phyloP scores from a whole-genome alignment of 2,797 vertebrate genomes.

The Denticeps clupeoides region DNA sequence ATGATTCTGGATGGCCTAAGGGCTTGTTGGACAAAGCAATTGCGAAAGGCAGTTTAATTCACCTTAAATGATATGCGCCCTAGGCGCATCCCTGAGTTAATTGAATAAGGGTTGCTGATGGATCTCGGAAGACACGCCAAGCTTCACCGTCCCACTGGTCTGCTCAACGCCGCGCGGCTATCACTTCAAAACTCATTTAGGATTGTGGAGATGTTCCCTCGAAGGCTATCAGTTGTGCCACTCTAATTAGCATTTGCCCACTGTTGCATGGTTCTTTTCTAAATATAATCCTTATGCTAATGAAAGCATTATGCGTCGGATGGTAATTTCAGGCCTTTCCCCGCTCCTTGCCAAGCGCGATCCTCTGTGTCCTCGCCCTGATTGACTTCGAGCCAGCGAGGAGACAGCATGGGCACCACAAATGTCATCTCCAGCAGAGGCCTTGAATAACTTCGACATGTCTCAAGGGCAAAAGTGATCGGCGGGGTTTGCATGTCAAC shows the following conservation, averaged over 20 bases:
- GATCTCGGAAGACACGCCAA: slow-evolving; percentile 1
- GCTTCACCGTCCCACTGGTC: neutral
- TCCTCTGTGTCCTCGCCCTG: neutral
- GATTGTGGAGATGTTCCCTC: slow-evolving; percentile 5
- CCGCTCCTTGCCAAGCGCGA: no score
- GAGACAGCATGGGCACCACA: neutral
- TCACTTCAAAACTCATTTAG: neutral
- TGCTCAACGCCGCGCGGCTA: neutral
- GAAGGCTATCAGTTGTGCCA: neutral
- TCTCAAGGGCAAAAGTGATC: no score
- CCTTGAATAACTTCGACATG: no score
- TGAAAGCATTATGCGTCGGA: slow-evolving; percentile 14
- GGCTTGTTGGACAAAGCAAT: slow-evolving; percentile 3
- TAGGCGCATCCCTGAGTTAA: slow-evolving; percentile 8
- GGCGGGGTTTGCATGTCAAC: no score
- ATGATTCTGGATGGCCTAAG: neutral
- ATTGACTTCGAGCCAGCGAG: neutral
- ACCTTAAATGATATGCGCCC: slow-evolving; percentile 5
- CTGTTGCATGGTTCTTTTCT: slow-evolving; percentile 8
- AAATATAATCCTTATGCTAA: slow-evolving; percentile 18
- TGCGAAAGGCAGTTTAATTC: slow-evolving; percentile 6
- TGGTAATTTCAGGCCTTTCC: no score
- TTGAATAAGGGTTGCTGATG: slow-evolving; percentile 9
- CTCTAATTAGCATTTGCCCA: neutral
- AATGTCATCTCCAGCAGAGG: neutral